Evolutionary conservation across 2,113 vertebrate species (phyloP), one percentile per base, ranked within the genome.

Genomic region (Otolemur garnettii): DNA sequence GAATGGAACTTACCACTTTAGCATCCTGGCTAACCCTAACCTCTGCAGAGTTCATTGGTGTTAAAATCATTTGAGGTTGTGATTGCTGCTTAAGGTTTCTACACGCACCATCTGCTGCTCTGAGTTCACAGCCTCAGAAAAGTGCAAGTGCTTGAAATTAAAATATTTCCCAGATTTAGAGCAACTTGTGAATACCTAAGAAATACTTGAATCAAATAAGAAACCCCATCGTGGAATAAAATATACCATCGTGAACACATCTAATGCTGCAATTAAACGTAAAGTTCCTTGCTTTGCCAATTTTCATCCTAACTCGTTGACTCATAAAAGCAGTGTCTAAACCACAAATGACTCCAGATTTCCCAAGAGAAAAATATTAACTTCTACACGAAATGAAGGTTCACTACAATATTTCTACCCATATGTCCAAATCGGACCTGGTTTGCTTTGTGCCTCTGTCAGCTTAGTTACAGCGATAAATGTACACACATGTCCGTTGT

Each of bases 201-300:
- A 96, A 77, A 74, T 82, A 64, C 87, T 96, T 68, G 68, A 95
- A 80, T 85, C 68, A 66, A 78, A 21, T 90, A 72, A 87, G 87
- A 81, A 91, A 91, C 75, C 18, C 72, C 62, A 83, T 24, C 2
- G 5, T 12, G 12, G 62, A 69, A 12, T 59, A 33, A 90, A 93
- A 42, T 83, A 60, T 9, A 77, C 35, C 18, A 19, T 74, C 24
- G 18, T 59, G 18, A 83, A 75, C 24, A 35, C 45, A 74, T 19
- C 57, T 93, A 68, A 83, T 12, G 35, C 79, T 72, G 30, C 19
- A 17, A 53, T 83, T n/a, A 79, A 87, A 50, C 66, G 74, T 87
- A 45, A 90, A 87, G 45, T 69, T 93, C 71, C 69, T 74, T 26
- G 33, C 75, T 86, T 75, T 91, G 42, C 42, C 18, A 2, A 14